These are phyloP conservation scores for Melopsittacus undulatus DNA, from an alignment of 2,797 vertebrate species.

Conservation along the genomic window DNA sequence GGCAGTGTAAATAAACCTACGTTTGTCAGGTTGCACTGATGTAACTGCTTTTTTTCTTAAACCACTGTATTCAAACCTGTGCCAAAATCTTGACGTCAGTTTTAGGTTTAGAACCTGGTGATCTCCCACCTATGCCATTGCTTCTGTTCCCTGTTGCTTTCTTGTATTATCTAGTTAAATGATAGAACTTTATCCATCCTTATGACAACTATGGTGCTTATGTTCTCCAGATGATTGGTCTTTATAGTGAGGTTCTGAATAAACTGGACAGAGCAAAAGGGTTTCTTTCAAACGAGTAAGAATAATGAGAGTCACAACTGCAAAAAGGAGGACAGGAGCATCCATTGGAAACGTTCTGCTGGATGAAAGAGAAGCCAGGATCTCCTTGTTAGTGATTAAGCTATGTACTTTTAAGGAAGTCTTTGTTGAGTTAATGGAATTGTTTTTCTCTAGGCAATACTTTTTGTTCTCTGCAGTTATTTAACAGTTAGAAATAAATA, in stretches of 20 bases:
- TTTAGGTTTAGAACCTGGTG: background rate
- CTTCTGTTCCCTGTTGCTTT: background rate
- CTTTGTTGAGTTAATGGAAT: background rate
- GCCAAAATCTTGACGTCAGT: background rate
- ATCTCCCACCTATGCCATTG: background rate
- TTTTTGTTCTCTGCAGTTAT: background rate
- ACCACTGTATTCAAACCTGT: background rate
- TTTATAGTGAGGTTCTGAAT: slow-evolving; percentile 86
- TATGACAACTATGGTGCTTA: background rate
- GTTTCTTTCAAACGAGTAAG: slow-evolving; percentile 74
- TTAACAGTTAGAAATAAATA: slow-evolving; percentile 20
- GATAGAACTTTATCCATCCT: background rate
- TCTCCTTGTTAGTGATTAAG: background rate
- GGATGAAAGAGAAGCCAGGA: background rate
- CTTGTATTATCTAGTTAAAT: background rate
- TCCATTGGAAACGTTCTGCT: background rate
- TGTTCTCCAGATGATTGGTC: slow-evolving; percentile 83
- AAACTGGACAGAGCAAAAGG: slow-evolving; percentile 81
- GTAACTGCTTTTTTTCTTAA: background rate
- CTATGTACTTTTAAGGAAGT: slow-evolving; percentile 1
- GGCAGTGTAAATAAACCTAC: background rate
- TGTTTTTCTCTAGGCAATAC: background rate
- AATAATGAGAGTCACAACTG: slow-evolving; percentile 44
- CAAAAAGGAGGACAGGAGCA: background rate
- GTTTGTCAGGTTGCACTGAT: background rate